Evolutionary conservation across 2,113 vertebrate genomes (phyloP).

Genomic region (Aegotheles bennettii): DNA sequence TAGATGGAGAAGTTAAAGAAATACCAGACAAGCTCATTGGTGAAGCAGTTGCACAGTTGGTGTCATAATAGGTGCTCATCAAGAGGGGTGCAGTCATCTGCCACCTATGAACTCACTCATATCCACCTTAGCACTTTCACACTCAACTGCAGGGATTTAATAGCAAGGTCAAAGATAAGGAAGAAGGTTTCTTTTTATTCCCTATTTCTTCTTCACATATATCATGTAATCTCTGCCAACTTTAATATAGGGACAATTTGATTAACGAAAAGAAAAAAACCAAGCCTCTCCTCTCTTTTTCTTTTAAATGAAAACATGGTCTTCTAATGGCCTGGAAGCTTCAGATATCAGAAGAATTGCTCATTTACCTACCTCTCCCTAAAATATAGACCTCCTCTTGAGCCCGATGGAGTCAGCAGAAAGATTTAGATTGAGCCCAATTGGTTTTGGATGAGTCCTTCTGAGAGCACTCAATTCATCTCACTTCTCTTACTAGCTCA

Average conservation of each 20-base stretch:
- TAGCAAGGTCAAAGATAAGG: background rate
- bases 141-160: background rate
- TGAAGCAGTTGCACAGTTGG: background rate
- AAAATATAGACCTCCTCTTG: background rate
- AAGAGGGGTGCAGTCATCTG: accelerated
- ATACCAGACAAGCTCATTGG: background rate
- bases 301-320: background rate
- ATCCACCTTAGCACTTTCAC: background rate
- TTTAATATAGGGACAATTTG: background rate
- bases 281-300: background rate
- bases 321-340: background rate
- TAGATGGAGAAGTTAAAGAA: background rate
- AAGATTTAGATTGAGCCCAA: background rate
- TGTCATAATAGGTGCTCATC: background rate
- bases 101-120: background rate
- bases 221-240: background rate
- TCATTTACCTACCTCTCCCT: background rate
- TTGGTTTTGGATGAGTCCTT: background rate
- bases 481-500: background rate
- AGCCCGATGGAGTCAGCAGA: background rate
- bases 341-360: background rate
- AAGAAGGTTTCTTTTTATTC: background rate
- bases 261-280: background rate
- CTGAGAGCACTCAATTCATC: background rate
- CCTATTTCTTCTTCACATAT: background rate